phyloP scores from a whole-genome alignment of 2,888 invertebrate species.

The Epinotia ramella region DNA sequence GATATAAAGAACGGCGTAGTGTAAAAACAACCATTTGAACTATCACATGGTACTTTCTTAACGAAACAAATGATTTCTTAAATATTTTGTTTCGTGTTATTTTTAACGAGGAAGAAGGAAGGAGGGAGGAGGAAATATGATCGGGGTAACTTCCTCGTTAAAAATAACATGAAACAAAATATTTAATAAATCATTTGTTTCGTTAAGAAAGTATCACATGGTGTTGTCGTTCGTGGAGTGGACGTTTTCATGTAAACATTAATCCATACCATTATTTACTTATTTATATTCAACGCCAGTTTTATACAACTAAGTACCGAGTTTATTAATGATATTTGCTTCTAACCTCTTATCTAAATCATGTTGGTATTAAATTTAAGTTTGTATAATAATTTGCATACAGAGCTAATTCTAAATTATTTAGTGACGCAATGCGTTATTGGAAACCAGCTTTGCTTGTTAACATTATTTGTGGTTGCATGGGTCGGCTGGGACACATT shows the following conservation, averaged over 20 bases:
- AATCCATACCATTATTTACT: constrained; percentile 20
- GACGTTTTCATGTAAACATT: background rate
- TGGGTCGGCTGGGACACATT: background rate
- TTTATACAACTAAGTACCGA: constrained; percentile 1
- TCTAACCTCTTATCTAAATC: constrained; percentile 21
- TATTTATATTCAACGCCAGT: constrained; percentile 30
- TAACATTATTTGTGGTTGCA: constrained; percentile 14
- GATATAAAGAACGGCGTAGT: background rate
- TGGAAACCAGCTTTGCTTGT: background rate
- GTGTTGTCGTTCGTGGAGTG: background rate
- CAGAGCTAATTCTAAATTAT: constrained; percentile 8
- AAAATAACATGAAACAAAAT: no score
- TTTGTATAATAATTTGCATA: constrained; percentile 24
- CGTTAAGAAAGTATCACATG: no score
- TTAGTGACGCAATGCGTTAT: background rate
- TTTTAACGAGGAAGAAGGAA: no score
- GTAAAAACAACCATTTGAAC: background rate
- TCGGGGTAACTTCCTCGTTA: no score
- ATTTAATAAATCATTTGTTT: no score
- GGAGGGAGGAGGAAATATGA: no score
- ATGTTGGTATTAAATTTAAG: constrained; percentile 30
- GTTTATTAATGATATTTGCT: constrained; percentile 15
- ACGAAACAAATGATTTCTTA: no score
- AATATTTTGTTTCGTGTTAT: no score
- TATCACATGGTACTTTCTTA: background rate